Base-by-base conservation (phyloP, 2,888 invertebrate species). In the Drosophila colorata region DNA sequence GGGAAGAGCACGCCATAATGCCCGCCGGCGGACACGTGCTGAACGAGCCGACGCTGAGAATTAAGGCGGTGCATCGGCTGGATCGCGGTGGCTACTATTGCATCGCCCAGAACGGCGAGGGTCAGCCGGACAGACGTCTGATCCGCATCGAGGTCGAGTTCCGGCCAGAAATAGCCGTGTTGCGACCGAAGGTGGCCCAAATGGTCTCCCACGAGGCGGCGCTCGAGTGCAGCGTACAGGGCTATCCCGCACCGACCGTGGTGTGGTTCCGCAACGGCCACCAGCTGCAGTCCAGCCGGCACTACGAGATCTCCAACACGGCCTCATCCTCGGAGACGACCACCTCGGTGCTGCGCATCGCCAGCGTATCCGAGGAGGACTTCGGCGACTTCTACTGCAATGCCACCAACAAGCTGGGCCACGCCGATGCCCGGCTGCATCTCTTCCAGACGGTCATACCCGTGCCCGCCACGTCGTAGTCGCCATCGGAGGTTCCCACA, bases 1-100 rank as follows among this genome's bases (percentile, higher is more conserved):
- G 94, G 44, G 93, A 94, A 92, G 94, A 95, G 46, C 94, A 96
- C 70, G 93, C 93, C 8, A 89, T 92, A 11, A 90, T 92, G 90
- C 92, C 92, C 0, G 86, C 83, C 4, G 92, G 92, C 0, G 92
- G 92, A 4, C 84, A 87, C 43, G 46, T 58, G 4, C 73, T 83
- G 20, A 77, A 85, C 18, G 92, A 92, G 4, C 90, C 87, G 8
- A 88, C 85, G 6, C 58, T 92, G 6, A 86, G 85, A 52, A 90
- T 92, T 13, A 87, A 84, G 16, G 51, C 87, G 3, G 90, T 89
- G 20, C 91, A 92, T 76, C 91, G 91, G 2, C 61, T 90, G 68
- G 92, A 92, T 71, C 91, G 92, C 7, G 92, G 92, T 4, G 89
- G 87, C 1, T 92, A 92, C 71, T 91, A 90, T 60, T 92, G 92